A percentile compares a stretch with the other conserved stretches of the same genome.
phyloP scores from a whole-genome alignment of 1,140 invertebrate genomes.

The Orchestia grillus region DNA sequence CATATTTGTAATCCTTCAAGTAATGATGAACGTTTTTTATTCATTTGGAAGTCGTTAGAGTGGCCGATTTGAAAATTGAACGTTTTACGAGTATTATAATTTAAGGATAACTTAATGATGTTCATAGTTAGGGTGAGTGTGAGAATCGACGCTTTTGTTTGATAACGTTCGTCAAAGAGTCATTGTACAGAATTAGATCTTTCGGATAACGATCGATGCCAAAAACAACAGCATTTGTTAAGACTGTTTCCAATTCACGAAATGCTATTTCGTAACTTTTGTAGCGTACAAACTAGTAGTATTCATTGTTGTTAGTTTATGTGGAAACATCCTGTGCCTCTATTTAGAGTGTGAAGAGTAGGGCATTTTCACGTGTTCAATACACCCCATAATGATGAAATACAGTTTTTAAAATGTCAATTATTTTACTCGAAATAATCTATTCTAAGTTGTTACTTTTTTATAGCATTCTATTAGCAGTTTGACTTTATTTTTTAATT shows the following conservation, averaged over 20 bases:
- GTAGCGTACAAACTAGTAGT: not conserved
- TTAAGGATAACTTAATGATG: not conserved
- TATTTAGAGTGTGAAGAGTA: not conserved
- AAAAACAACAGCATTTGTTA: not conserved
- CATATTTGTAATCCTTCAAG: not conserved
- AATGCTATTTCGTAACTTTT: not conserved
- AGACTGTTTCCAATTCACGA: not conserved
- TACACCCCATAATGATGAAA: not conserved
- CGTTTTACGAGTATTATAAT: too few species aligned
- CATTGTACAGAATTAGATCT: too few species aligned
- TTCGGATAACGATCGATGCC: too few species aligned
- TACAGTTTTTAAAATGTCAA: not conserved
- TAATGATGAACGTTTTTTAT: not conserved
- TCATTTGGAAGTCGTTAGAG: not conserved
- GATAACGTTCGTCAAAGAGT: not conserved
- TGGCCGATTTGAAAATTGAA: not conserved
- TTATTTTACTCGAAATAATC: not conserved
- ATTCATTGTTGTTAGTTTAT: too few species aligned
- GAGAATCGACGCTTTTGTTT: not conserved
- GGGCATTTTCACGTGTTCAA: not conserved
- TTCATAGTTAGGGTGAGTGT: not conserved
- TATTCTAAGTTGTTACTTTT: not conserved
- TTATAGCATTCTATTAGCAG: not conserved
- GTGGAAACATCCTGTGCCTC: too few species aligned
- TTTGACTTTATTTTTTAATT: not conserved